Conservation (phyloP, 1,140 invertebrate genomes). For the Drusus annulatus region DNA sequence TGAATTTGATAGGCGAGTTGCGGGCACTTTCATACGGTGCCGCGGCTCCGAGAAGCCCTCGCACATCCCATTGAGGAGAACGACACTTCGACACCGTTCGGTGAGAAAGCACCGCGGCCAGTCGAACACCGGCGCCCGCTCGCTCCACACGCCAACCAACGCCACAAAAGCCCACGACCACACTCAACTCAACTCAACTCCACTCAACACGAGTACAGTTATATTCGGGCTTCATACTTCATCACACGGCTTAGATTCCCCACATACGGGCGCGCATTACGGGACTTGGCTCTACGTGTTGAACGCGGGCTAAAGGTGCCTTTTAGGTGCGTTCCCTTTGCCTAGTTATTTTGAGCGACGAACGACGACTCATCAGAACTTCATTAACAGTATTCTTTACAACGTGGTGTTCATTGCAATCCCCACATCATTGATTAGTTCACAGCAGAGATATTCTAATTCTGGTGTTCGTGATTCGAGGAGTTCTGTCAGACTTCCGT, state of each 20-base stretch:
- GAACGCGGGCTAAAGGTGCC: not conserved
- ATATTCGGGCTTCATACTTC: slow-evolving; percentile 9
- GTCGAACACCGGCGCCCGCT: not conserved
- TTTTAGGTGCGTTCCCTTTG: slow-evolving; percentile 4
- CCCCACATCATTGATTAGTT: no score
- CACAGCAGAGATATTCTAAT: no score
- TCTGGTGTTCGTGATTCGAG: no score
- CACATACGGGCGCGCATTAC: slow-evolving; percentile 12
- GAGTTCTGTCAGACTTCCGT: not conserved
- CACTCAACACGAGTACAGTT: slow-evolving; percentile 3
- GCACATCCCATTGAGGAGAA: not conserved
- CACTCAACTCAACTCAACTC: not conserved
- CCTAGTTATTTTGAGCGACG: not conserved
- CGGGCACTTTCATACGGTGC: not conserved
- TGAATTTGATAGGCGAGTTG: no score
- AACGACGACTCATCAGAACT: not conserved
- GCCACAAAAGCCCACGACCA: not conserved
- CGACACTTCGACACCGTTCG: not conserved
- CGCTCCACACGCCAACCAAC: no score
- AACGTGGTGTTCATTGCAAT: not conserved
- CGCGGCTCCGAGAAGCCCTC: not conserved
- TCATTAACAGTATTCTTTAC: not conserved
- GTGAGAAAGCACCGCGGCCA: not conserved
- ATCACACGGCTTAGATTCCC: not conserved
- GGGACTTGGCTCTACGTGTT: slow-evolving; percentile 23